Percentiles rank a stretch among this genome's conserved stretches.
These are phyloP conservation scores for Hozukius guyotensis DNA, from an alignment of 2,797 vertebrate species.

Conservation along the genomic window DNA sequence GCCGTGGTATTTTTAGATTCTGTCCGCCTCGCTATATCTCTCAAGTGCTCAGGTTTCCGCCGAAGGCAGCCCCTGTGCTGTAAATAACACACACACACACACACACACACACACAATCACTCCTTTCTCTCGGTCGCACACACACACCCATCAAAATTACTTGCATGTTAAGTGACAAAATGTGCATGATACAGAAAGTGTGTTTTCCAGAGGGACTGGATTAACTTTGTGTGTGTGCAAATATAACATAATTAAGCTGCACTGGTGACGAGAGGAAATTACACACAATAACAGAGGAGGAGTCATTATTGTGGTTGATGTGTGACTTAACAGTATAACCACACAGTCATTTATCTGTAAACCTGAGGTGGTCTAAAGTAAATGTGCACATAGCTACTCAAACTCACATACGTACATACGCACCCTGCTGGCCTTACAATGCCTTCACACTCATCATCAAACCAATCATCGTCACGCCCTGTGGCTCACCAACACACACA, in stretches of 20 bases:
- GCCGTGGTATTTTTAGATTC: constrained; percentile 76
- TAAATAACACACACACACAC: constrained; percentile 53
- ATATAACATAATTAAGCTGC: not conserved
- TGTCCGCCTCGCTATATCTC: constrained; percentile 60
- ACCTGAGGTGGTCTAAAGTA: not conserved
- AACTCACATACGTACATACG: not conserved
- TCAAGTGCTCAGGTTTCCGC: constrained; percentile 66
- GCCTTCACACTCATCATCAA: constrained; percentile 6
- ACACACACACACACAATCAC: constrained; percentile 36
- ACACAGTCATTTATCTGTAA: not conserved
- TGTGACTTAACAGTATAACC: not conserved
- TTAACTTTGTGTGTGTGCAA: constrained; percentile 1
- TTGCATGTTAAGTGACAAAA: constrained; percentile 24
- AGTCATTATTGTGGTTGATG: constrained; percentile 4
- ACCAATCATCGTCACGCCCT: not conserved
- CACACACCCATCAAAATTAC: constrained; percentile 12
- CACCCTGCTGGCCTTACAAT: not conserved
- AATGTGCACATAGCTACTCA: not conserved
- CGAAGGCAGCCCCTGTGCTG: constrained; percentile 45
- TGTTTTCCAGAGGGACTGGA: not conserved
- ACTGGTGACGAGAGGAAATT: not conserved
- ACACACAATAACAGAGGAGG: not conserved
- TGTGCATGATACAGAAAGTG: not conserved
- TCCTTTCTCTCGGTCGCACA: not conserved
- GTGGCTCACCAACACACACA: not conserved